phyloP scores from a whole-genome alignment of 2,797 vertebrate genomes.

The Aulostomus chinensis region DNA sequence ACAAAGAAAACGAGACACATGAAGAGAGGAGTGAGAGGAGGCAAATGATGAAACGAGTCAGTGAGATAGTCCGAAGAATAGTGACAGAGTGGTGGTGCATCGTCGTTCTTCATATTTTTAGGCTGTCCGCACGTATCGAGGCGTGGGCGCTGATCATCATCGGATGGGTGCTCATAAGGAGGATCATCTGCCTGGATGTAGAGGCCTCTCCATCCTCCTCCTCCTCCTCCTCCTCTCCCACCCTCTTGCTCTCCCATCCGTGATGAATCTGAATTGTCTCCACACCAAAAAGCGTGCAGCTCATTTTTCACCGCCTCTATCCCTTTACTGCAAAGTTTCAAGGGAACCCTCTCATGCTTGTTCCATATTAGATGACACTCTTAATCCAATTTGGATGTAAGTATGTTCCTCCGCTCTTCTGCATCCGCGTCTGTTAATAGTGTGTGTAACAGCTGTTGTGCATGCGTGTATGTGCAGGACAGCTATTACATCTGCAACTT shows the following conservation, averaged over 20 bases:
- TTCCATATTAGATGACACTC: conserved; percentile 58
- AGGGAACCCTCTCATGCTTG: conserved; percentile 44
- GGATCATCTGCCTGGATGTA: conserved; percentile 47
- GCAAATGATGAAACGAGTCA: conserved; percentile 14
- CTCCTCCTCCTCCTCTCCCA: neutral
- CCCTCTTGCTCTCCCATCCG: conserved; percentile 39
- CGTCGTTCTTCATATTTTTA: conserved; percentile 49
- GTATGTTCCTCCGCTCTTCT: conserved; percentile 16
- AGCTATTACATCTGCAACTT: conserved; percentile 47
- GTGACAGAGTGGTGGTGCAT: conserved; percentile 25
- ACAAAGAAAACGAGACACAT: conserved; percentile 18
- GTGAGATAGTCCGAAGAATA: conserved; percentile 15
- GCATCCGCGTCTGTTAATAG: conserved; percentile 36
- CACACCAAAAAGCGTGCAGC: conserved; percentile 42
- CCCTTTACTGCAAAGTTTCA: conserved; percentile 45
- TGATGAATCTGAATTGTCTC: conserved; percentile 63
- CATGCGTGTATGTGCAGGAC: neutral
- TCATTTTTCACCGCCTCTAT: conserved; percentile 55
- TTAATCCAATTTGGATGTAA: conserved; percentile 63
- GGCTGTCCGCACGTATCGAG: conserved; percentile 35
- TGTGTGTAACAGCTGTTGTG: conserved; percentile 25
- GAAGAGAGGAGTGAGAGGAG: conserved; percentile 6
- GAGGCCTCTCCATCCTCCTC: conserved; percentile 14
- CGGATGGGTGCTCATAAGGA: conserved; percentile 45
- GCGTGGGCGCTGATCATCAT: conserved; percentile 43